These are phyloP conservation scores for Troglohyphantes excavatus DNA, from an alignment of 2,888 invertebrate species.

Conservation along the genomic window DNA sequence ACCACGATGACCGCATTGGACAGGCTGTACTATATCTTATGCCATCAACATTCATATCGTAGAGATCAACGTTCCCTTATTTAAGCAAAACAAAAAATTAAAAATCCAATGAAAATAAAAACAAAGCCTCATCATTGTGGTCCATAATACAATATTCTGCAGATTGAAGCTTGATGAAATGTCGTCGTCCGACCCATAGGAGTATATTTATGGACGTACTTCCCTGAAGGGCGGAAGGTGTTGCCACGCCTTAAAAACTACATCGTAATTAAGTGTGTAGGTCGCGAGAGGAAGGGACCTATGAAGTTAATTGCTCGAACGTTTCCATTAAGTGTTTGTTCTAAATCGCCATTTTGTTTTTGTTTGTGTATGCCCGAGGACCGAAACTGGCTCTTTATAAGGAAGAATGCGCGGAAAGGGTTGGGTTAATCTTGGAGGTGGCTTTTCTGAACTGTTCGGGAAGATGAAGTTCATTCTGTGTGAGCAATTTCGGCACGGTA, in stretches of 20 bases:
- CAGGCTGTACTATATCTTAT: no score
- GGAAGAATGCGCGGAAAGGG: neutral
- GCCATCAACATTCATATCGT: no score
- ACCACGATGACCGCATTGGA: neutral
- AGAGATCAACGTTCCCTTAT: no score
- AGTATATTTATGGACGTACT: slow-evolving; percentile 54
- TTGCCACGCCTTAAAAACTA: slow-evolving; percentile 55
- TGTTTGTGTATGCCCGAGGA: neutral
- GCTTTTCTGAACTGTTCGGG: neutral
- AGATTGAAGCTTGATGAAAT: slow-evolving; percentile 55
- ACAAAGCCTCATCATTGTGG: no score
- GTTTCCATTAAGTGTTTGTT: slow-evolving; percentile 61
- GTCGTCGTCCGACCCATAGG: slow-evolving; percentile 39
- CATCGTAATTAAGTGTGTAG: slow-evolving; percentile 63
- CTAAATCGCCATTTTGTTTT: slow-evolving; percentile 24
- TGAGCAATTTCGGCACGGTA: neutral
- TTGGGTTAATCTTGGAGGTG: neutral
- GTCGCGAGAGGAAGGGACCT: slow-evolving; percentile 25
- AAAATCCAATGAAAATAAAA: no score
- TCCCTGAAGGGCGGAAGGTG: slow-evolving; percentile 36
- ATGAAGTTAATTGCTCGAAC: slow-evolving; percentile 61
- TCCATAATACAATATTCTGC: neutral
- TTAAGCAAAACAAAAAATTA: no score
- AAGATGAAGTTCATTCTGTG: neutral
- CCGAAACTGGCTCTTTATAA: neutral